Conservation (phyloP, 2,797 vertebrate species). For the Lagocephalus sceleratus region DNA sequence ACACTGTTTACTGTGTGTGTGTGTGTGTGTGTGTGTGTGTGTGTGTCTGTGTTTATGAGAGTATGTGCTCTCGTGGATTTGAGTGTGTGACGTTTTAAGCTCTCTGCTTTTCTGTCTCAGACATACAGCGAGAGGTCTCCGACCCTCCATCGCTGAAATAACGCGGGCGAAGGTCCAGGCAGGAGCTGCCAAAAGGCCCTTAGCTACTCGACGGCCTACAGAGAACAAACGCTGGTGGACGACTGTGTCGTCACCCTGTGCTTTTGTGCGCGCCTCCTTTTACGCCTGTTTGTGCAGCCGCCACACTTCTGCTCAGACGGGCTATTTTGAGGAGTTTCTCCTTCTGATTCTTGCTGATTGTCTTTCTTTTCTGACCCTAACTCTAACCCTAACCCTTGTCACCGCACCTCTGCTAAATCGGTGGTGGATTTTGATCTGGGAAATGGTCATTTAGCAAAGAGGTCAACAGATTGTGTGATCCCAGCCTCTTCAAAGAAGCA, state of each 20-base stretch:
- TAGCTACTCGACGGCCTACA: conserved; percentile 6
- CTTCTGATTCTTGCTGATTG: no score
- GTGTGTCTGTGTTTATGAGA: conserved; percentile 24
- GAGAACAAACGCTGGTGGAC: conserved; percentile 5
- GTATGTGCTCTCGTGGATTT: conserved; percentile 1
- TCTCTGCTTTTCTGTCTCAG: conserved; percentile 11
- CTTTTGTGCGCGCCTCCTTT: conserved; percentile 9
- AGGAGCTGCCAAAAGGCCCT: conserved; percentile 28
- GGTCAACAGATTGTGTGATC: no score
- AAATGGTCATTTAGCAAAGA: no score
- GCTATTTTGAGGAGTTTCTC: no score
- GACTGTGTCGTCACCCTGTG: conserved; percentile 12
- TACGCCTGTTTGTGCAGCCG: conserved; percentile 28
- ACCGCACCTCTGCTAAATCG: no score
- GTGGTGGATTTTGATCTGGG: no score
- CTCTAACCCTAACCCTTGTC: no score
- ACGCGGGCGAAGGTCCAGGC: conserved; percentile 44
- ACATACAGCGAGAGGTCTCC: conserved; percentile 43
- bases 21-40: conserved; percentile 14
- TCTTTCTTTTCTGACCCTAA: no score
- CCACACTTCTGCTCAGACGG: conserved; percentile 4
- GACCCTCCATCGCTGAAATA: conserved; percentile 58
- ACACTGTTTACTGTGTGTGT: not conserved
- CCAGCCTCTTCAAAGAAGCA: no score
- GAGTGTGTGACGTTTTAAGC: conserved; percentile 24